Base-by-base conservation (phyloP, 2,888 invertebrate species). In the Cryptocheilus praepositus region DNA sequence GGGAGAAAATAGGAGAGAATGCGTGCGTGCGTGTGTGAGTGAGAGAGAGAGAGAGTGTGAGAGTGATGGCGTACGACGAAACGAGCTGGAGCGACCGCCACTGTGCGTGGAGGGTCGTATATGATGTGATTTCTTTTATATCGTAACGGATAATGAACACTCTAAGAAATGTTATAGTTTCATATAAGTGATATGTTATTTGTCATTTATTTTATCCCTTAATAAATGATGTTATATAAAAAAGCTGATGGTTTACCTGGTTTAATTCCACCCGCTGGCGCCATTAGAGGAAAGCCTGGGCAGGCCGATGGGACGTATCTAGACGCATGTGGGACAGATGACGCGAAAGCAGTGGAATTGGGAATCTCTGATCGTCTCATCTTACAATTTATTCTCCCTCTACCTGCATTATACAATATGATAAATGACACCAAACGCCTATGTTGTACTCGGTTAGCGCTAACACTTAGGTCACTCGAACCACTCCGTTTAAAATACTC, bases 201-300 rank as follows among this genome's bases (percentile, higher is more conserved):
- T 88, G 85, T 88, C 88, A 88, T 88, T 88, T 88, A 88, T 88
- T 88, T 88, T 87, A 88, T 85, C 85, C 85, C 86, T 85, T 85
- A 88, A 88, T 88, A 88, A 88, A 88, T 87, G 86, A 88, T 88
- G 88, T 88, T 88, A 88, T 87, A 88, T 87, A 87, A 85, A 87
- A 85, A 79, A 81, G 56, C n/a, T n/a, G 52, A 19, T 36, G 4
- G 5, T 25, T 36, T 36, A 36, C 36, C 36, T 7, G 36, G 7
- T 36, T 36, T 7, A 11, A 11, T 36, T 11, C 8, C 11, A 8
- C 1, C 36, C 36, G 11, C 13, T 36, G 36, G 7, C 11, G 7
- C 36, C 36, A 7, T 7, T 11, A 7, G 4, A 11, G 36, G 13
- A 36, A 11, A 36, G n/a, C n/a, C n/a, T n/a, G n/a, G n/a, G n/a